phyloP scores from a whole-genome alignment of 1,140 invertebrate species.

The Eufriesea mexicana region DNA sequence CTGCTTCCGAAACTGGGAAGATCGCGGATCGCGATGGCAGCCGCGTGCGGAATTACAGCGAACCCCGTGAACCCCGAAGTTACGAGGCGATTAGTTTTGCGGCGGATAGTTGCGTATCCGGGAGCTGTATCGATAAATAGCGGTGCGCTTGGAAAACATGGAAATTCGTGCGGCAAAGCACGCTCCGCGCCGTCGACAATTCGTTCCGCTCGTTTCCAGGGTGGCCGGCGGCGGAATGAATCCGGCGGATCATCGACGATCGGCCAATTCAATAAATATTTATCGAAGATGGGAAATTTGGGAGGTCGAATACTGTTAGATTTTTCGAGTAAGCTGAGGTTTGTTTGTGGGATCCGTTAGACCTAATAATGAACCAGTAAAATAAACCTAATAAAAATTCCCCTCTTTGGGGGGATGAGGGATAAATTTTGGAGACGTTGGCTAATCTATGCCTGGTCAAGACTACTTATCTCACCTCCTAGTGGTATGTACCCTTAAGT shows the following conservation, averaged over 20 bases:
- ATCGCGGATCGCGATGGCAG: neutral
- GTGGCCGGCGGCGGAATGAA: neutral
- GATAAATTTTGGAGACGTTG: too few relatives aligned
- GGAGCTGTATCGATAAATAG: neutral
- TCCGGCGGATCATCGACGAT: neutral
- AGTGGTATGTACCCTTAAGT: too few relatives aligned
- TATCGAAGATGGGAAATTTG: neutral
- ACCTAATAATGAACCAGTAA: too few relatives aligned
- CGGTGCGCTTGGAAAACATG: neutral
- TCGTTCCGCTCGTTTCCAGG: neutral
- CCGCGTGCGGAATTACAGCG: neutral
- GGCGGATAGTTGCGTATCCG: neutral
- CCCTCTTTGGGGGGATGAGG: too few relatives aligned
- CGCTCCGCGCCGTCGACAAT: slow-evolving; percentile 6
- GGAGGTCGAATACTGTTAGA: too few relatives aligned
- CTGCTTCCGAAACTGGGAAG: neutral
- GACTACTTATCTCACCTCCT: too few relatives aligned
- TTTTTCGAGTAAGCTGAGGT: too few relatives aligned
- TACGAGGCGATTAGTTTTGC: neutral
- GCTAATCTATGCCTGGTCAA: too few relatives aligned
- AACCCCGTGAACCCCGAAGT: neutral
- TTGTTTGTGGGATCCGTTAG: too few relatives aligned
- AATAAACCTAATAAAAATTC: too few relatives aligned
- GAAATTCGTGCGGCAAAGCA: slow-evolving; percentile 1
- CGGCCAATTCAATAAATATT: slow-evolving; percentile 9